These are phyloP conservation scores for Pterophyllum scalare DNA, from an alignment of 2,113 vertebrate species.

Conservation along the genomic window DNA sequence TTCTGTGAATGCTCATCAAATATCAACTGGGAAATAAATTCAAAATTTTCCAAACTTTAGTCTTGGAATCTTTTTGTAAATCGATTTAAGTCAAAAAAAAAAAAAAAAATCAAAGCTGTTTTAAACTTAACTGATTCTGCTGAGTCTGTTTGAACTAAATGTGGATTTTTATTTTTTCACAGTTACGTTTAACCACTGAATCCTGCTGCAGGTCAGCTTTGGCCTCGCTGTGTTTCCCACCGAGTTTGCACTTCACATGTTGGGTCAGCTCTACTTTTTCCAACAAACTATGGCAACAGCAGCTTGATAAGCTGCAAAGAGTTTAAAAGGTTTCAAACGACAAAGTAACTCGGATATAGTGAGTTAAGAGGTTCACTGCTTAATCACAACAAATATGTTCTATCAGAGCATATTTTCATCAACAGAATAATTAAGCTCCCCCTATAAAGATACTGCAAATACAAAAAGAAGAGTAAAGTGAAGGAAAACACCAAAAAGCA, in stretches of 20 bases:
- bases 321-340: slow-evolving; percentile 41
- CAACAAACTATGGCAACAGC: slow-evolving; percentile 19
- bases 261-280: neutral
- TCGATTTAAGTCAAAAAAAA: neutral
- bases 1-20: neutral
- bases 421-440: slow-evolving; percentile 76
- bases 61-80: neutral
- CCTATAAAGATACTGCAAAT: slow-evolving; percentile 57
- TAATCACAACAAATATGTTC: slow-evolving; percentile 78
- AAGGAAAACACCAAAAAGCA: slow-evolving; percentile 30
- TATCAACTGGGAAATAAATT: slow-evolving; percentile 8
- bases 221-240: slow-evolving; percentile 10
- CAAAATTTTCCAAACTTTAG: neutral
- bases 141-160: slow-evolving; percentile 2
- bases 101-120: neutral
- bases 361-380: slow-evolving; percentile 81
- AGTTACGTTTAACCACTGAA: slow-evolving; percentile 11
- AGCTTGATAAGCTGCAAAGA: slow-evolving; percentile 31
- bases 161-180: slow-evolving; percentile 27
- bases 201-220: slow-evolving; percentile 19
- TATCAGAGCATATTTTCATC: slow-evolving; percentile 70
- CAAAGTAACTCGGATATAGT: slow-evolving; percentile 73
- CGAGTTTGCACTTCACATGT: neutral
- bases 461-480: slow-evolving; percentile 17
- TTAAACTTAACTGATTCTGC: neutral